Base-by-base conservation (phyloP, 1,140 invertebrate species). In the Ostrea edulis region DNA sequence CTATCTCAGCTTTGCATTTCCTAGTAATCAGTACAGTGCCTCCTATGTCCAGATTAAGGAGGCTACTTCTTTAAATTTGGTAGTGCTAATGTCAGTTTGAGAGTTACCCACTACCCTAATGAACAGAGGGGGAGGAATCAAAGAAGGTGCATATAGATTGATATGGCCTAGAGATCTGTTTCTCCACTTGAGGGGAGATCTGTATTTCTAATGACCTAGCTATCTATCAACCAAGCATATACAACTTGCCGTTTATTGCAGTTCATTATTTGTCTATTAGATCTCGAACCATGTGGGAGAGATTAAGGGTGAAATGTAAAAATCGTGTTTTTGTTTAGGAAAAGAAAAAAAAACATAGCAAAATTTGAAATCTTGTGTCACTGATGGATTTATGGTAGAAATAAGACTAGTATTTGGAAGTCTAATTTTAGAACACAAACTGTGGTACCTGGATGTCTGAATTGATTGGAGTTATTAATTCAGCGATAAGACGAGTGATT, bases 131-230 rank as follows among this genome's bases (percentile, higher is more conserved):
- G 9, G 11, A 71, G 4, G 2, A 9, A 77, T 12, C 8, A 77
- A 77, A 35, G 68, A 35, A 25, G 29, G 12, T 77, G 68, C 68
- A 77, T 62, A 62, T 20, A 62, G 8, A 62, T 77, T 3, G 3
- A 14, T 25, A 25, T 77, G 68, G 68, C 25, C 29, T 25, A 62
- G 25, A 77, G 68, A 77, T 77, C 68, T 77, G 68, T 9, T 77
- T 77, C 35, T 77, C 25, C 68, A 77, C 68, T 77, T 22, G 25
- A 77, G 68, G 29, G 68, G 25, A 77, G 68, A 77, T 77, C 25
- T 77, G 68, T 77, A 77, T 77, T 77, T 77, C 68, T 77, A 77
- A 77, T 77, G 68, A 77, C 68, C 68, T 25, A 77, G 68, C 68
- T 77, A 77, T 77, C 68, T 77, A 77, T 77, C 25, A 77, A 22